Base-by-base conservation (phyloP, 2,797 vertebrate species). In the Semotilus atromaculatus region DNA sequence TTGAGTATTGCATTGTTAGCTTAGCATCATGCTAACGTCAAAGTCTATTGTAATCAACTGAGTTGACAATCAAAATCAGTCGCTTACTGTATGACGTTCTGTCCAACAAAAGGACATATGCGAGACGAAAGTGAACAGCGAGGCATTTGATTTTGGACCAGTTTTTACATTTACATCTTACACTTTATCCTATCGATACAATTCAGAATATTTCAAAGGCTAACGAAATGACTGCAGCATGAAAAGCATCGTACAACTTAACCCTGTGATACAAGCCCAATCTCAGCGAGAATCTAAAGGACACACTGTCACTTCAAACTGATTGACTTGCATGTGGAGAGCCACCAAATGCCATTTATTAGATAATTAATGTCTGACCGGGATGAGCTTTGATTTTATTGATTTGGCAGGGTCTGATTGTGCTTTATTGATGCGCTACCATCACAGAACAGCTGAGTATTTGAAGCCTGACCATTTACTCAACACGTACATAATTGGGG, bases 351-450 rank as follows among this genome's bases (percentile, higher is more conserved):
- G 90, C 87, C 91, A 86, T 92, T 93, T 90, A 93, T 95, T 93
- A 91, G 95, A 94, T 94, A 94, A 95, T 95, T 93, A 93, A 94
- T 88, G 86, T 93, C 92, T 84, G 88, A 89, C 90, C 83, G 90
- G 89, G 90, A 93, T 91, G 88, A 92, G 92, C 91, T 94, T 95
- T 94, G 94, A 94, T 94, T 94, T 92, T 91, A 95, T 95, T 93
- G 94, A 95, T 94, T 90, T 85, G 80, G 83, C 81, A 88, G 80
- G 70, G 88, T 85, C 90, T 88, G 85, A 88, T 83, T 88, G 88
- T 92, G 85, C 89, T 89, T 73, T 92, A 93, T 85, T 92, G 91
- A 94, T 93, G 90, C 90, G 80, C 86, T 76, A 75, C 89, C 64
- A 85, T 89, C 91, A 90, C 64, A 86, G 84, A 80, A 88, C 85